A percentile compares a stretch with the other conserved stretches of the same genome.
Evolutionary conservation across 2,113 vertebrate species (phyloP).

Genomic region (Boulengeromyrus knoepffleri): DNA sequence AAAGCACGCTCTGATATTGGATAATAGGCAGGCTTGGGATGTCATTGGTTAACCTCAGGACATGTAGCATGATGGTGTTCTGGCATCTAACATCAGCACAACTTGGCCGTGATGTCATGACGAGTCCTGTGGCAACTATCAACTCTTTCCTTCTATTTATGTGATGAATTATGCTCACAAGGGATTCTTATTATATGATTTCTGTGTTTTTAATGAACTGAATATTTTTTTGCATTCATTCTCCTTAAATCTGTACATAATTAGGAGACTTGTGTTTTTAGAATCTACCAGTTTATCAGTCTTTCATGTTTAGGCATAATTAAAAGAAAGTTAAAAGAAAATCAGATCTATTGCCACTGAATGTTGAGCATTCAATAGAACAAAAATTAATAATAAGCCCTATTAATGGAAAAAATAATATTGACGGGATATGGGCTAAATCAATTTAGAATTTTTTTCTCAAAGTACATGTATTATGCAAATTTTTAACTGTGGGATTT

Average conservation of each 20-base stretch:
- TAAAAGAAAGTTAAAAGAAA: constrained; percentile 13
- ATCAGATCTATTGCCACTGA: neutral
- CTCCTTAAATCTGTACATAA: constrained; percentile 1
- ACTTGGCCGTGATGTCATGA: neutral
- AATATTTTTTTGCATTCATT: neutral
- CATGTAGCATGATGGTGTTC: neutral
- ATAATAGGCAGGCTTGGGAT: neutral
- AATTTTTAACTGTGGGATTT: neutral
- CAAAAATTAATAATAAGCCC: neutral
- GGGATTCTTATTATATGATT: neutral
- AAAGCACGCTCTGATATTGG: neutral
- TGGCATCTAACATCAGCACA: neutral
- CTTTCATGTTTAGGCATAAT: neutral
- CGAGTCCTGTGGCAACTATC: too few species aligned
- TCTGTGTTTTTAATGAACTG: constrained; percentile 12
- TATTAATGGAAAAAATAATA: neutral
- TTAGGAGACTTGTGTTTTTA: neutral
- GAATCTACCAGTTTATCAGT: neutral
- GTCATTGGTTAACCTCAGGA: neutral
- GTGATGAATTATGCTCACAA: constrained; percentile 13
- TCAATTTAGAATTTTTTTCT: neutral
- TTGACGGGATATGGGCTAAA: neutral
- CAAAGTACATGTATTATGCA: neutral
- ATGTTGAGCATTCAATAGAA: neutral
- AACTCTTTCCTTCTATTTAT: neutral